These are phyloP conservation scores for Ictidomys tridecemlineatus DNA, from an alignment of 2,113 vertebrate genomes.

Conservation along the genomic window DNA sequence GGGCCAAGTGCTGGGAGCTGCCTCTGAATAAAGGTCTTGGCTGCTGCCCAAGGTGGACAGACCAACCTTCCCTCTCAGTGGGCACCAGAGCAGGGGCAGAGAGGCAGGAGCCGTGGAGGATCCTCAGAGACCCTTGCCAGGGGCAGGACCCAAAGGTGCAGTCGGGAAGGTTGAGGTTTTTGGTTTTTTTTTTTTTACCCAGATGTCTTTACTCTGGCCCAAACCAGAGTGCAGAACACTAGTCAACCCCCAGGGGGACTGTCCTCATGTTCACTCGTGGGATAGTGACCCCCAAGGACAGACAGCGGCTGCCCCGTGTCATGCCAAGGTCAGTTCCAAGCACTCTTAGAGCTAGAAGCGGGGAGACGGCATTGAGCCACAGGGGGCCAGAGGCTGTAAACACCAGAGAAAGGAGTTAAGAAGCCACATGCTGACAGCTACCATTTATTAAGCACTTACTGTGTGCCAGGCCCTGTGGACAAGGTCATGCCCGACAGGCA, in stretches of 20 bases:
- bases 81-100: neutral
- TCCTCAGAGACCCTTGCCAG: neutral
- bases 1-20: neutral
- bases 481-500: no score
- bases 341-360: neutral
- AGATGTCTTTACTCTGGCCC: neutral
- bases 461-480: neutral
- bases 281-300: neutral
- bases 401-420: neutral
- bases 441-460: neutral
- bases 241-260: neutral
- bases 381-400: neutral
- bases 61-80: neutral
- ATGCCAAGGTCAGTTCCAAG: conserved; percentile 22
- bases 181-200: neutral
- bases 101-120: neutral
- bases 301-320: neutral
- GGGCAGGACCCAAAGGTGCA: neutral
- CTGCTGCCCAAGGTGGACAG: neutral
- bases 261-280: neutral
- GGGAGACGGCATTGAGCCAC: neutral
- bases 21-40: neutral
- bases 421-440: no score
- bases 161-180: neutral
- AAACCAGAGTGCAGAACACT: neutral